A percentile compares a stretch with the other conserved stretches of the same genome.
Evolutionary conservation across 1,140 invertebrate genomes (phyloP).

Genomic region (Musca domestica): DNA sequence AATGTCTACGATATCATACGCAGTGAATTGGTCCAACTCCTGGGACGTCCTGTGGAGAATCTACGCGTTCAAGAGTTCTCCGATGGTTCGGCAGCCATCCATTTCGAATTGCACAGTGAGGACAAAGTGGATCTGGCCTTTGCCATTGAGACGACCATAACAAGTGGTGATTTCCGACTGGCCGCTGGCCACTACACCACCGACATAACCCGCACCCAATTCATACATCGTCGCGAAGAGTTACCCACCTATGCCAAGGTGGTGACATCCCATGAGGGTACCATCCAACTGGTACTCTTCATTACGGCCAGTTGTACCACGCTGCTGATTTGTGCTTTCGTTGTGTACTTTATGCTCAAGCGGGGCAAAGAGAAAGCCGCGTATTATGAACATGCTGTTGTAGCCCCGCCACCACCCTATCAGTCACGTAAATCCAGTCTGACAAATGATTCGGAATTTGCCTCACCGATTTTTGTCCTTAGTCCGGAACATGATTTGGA

Average conservation of each 20-base stretch:
- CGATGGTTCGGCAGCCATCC: constrained; percentile 42
- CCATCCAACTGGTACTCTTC: constrained; percentile 49
- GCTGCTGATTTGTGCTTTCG: constrained; percentile 50
- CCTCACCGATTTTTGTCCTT: constrained; percentile 50
- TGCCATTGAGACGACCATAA: constrained; percentile 47
- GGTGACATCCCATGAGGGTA: constrained; percentile 40
- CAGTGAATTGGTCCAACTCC: constrained; percentile 40
- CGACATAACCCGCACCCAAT: constrained; percentile 47
- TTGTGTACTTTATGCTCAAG: constrained; percentile 52
- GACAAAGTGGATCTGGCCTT: constrained; percentile 51
- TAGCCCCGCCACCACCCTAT: constrained; percentile 10
- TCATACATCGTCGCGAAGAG: constrained; percentile 38
- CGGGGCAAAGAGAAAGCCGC: constrained; percentile 37
- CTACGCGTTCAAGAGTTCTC: constrained; percentile 52
- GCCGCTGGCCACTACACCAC: constrained; percentile 40
- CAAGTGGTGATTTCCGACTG: constrained; percentile 36
- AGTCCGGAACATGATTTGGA: constrained; percentile 28
- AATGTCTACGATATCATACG: constrained; percentile 48
- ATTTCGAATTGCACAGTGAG: constrained; percentile 48
- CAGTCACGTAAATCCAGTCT: constrained; percentile 12
- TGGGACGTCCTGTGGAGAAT: constrained; percentile 47
- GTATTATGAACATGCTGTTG: constrained; percentile 26
- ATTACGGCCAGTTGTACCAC: constrained; percentile 51
- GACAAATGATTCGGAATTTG: constrained; percentile 44
- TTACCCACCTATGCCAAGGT: constrained; percentile 36